Base-by-base conservation (phyloP, 2,113 vertebrate species). In the Brachyhypopomus occidentalis region DNA sequence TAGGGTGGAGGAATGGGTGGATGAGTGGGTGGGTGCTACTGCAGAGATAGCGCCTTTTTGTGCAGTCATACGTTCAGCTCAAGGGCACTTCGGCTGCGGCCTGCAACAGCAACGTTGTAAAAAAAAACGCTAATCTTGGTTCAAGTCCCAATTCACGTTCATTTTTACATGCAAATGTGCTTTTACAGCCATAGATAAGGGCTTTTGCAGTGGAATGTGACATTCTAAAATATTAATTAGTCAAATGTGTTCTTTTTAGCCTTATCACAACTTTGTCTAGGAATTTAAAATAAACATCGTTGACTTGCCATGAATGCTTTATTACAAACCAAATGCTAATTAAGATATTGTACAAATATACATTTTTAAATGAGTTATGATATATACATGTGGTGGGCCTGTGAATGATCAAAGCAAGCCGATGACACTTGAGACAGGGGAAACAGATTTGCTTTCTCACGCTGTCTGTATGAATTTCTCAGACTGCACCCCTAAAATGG, bases 311-410 rank as follows among this genome's bases (percentile, higher is more conserved):
- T 83, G 45, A 87, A 86, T 86, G 72, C 88, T 91, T 89, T 92
- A 89, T 92, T 92, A 86, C 76, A 88, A 88, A 89, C 79, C 71
- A 72, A 88, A 87, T 72, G 86, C 73, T 82, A 82, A 83, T 79
- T 85, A 30, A 84, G 72, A 87, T 84, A 84, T 79, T 88, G 71
- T 92, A 92, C 88, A 92, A 88, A 89, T 92, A 79, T 88, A 91
- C 87, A 88, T 79, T 79, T 45, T 87, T 78, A 74, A 84, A 72
- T 73, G 58, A 76, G 86, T 74, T n/a, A 73, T 45, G 73, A 80
- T 88, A 83, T 84, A 34, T 88, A 85, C 76, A 88, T 48, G 25
- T n/a, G 75, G 69, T 56, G 34, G 55, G 41, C 74, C 84, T 71
- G 71, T n/a, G 58, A 72, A 48, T 14, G 75, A 71, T 75, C n/a